Evolutionary conservation across 1,140 invertebrate genomes (phyloP), one percentile per base, ranked within the genome.

Genomic region (Drosophila paulistorum): DNA sequence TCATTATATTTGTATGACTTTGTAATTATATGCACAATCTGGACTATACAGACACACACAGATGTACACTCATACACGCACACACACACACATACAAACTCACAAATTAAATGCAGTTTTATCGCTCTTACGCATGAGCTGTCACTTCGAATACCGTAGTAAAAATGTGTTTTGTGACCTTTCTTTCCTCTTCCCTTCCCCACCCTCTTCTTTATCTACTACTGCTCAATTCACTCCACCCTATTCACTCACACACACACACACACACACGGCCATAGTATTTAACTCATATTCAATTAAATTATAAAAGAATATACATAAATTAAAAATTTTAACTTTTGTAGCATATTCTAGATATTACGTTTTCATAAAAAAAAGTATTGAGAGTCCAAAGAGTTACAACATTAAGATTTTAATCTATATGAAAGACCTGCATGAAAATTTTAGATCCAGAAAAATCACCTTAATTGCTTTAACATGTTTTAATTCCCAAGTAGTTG

Each of bases 71-170:
- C 13, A 23, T 23, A 23, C 2, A 45, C 33, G 1, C 17, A 23
- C 45, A 9, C 13, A 45, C 62, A 55, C 26, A 65, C 35, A 45
- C 14, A 26, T 23, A 7, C n/a, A 45, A 39, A 20, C 51, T 30
- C 48, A 60, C 62, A 66, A 77, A 65, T 86, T 65, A 68, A 81
- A 73, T 77, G 70, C 72, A 79, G 66, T 76, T 82, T 86, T 86
- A 85, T 86, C 82, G 79, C 66, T 13, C 51, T 82, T 76, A 75
- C 78, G 71, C 82, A 81, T 78, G 81, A 85, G 62, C 72, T 72
- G 68, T 26, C 59, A 51, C 41, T 42, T 57, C 55, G 66, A 71
- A 69, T 51, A 68, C 39, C 45, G 37, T 4, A 39, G 37, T 10
- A 14, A 20, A 51, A 14, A 23, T 51, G 7, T 51, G 10, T 51